Evolutionary conservation across 1,140 invertebrate genomes (phyloP).

Genomic region (Drosophila obscura): DNA sequence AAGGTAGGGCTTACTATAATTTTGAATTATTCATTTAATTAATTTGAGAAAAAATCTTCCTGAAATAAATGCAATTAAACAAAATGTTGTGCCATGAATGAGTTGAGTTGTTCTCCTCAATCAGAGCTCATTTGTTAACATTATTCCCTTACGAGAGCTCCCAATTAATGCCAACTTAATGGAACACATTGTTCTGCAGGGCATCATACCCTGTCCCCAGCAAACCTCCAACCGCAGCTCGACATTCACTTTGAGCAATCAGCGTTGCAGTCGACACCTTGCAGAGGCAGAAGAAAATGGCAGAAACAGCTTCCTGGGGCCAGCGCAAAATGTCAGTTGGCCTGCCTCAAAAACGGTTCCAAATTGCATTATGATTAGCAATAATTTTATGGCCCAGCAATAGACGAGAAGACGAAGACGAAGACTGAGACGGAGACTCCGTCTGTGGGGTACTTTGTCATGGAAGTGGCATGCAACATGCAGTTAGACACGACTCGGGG

Average conservation of each 20-base stretch:
- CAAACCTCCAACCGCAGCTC: neutral
- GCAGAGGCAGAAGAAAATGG: neutral
- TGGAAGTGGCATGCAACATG: conserved; percentile 71
- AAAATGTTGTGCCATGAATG: too few relatives aligned
- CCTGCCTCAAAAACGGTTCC: conserved; percentile 21
- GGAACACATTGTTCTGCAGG: conserved; percentile 33
- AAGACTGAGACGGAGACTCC: too few relatives aligned
- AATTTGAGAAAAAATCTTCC: too few relatives aligned
- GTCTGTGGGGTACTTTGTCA: conserved; percentile 24
- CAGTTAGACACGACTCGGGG: conserved; percentile 61
- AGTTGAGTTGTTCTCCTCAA: conserved; percentile 28
- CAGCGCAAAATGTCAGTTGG: conserved; percentile 56
- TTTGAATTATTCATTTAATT: too few relatives aligned
- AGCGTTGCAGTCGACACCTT: conserved; percentile 39
- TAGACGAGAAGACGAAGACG: neutral
- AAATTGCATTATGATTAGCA: conserved; percentile 75
- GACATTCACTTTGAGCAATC: conserved; percentile 28
- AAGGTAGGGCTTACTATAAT: too few relatives aligned
- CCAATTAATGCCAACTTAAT: conserved; percentile 24
- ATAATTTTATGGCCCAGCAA: conserved; percentile 57
- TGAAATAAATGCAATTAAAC: too few relatives aligned
- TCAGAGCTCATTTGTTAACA: conserved; percentile 32
- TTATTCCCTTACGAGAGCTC: conserved; percentile 7
- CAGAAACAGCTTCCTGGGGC: conserved; percentile 31
- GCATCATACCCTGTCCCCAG: conserved; percentile 10